Evolutionary conservation across 1,140 invertebrate genomes (phyloP).

Genomic region (Cotesia typhae): DNA sequence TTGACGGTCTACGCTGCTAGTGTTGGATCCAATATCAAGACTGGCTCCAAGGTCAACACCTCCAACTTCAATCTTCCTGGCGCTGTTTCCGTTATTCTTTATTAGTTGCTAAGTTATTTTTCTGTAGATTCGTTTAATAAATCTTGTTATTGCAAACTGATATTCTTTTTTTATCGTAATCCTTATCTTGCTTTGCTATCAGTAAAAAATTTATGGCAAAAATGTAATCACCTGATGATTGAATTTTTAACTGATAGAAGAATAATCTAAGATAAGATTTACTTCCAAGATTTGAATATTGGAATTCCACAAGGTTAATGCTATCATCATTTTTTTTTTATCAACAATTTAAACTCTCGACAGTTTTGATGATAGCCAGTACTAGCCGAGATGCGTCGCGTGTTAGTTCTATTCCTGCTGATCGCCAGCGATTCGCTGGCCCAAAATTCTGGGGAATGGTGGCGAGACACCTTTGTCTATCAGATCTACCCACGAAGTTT

Average conservation of each 20-base stretch:
- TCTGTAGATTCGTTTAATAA: conserved; percentile 5
- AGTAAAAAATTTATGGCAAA: too few species aligned
- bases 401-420: neutral
- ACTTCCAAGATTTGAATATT: too few species aligned
- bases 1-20: conserved; percentile 24
- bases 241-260: neutral
- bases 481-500: conserved; percentile 84
- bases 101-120: neutral
- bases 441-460: conserved; percentile 68
- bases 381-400: conserved; percentile 24
- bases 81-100: conserved; percentile 45
- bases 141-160: conserved; percentile 2
- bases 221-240: neutral
- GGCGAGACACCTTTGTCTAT: conserved; percentile 76
- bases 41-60: conserved; percentile 33
- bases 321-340: neutral
- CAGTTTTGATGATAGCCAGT: neutral
- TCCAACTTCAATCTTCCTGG: conserved; percentile 36
- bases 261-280: neutral
- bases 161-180: too few species aligned
- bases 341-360: too few species aligned
- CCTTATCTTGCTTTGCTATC: too few species aligned
- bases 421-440: neutral
- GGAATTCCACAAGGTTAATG: too few species aligned
- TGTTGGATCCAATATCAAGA: conserved; percentile 22